Evolutionary conservation across 2,888 invertebrate species (phyloP), one percentile per base, ranked within the genome.

Genomic region (Laspeyria flexula): DNA sequence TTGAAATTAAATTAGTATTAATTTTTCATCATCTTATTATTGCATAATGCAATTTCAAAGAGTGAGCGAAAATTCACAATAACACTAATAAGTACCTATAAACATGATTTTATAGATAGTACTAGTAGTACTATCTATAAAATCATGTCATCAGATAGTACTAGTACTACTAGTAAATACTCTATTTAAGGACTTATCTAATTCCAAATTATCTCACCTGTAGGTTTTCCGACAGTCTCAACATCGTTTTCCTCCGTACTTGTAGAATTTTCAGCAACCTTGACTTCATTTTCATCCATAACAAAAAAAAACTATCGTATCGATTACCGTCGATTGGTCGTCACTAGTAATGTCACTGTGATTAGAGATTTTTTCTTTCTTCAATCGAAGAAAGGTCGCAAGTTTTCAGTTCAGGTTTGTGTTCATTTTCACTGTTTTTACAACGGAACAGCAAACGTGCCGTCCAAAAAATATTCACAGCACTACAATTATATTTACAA

Each of bases 331-430:
- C 11, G 7, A 25, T 37, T 21, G 51, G 16, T 44, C 70, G 48
- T 59, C 71, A 65, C 67, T 70, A 55, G 9, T 41, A 49, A 61
- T 44, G 62, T 69, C 66, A 67, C 35, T 12, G 18, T 29, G 25
- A 16, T 38, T 29, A 15, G 11, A 41, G 11, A 39, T 30, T 33
- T 54, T n/a, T 54, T 57, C 38, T 48, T 53, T 42, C 44, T 48
- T 63, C 18, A 35, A 40, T 34, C 25, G 43, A 40, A 50, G 29
- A 15, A 37, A 18, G 34, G 41, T 45, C 33, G 15, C 41, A 31
- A 43, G 41, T 33, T 51, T 55, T 45, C 30, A 41, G 50, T 65
- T 52, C 41, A 50, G 58, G 56, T 42, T 60, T 49, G 42, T 47
- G 49, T 69, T 69, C 29, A 52, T 50, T 59, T 59, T 30, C 27